Evolutionary conservation across 2,797 vertebrate species (phyloP).

Genomic region (Dendrocincla fuliginosa): DNA sequence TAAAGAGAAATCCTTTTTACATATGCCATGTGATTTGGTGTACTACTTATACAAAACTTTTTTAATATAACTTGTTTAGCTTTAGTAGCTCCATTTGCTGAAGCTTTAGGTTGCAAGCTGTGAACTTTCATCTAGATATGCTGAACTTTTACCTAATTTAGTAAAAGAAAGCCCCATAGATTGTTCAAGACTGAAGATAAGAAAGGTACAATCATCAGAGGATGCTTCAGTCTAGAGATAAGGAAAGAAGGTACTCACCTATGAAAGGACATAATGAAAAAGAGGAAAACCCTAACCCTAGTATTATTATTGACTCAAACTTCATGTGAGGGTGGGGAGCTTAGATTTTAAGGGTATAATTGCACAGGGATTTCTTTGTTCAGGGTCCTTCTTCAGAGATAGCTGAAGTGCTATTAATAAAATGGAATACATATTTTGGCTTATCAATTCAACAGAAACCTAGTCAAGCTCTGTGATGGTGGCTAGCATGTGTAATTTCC

Average conservation of each 20-base stretch:
- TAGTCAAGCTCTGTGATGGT: neutral
- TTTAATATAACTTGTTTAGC: neutral
- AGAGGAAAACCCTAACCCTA: neutral
- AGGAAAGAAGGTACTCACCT: neutral
- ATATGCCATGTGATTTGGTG: neutral
- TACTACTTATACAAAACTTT: neutral
- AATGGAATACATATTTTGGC: neutral
- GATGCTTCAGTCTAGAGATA: neutral
- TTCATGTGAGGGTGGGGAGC: rapidly evolving
- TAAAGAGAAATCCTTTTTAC: neutral
- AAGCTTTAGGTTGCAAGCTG: neutral
- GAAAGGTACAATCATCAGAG: neutral
- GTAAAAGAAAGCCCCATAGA: neutral
- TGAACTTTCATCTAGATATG: neutral
- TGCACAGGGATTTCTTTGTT: neutral
- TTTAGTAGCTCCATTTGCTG: neutral
- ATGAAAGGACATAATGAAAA: neutral
- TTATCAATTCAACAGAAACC: neutral
- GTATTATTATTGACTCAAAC: neutral
- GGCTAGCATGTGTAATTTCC: rapidly evolving
- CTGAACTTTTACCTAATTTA: neutral
- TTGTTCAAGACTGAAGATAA: neutral
- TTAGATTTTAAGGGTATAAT: neutral
- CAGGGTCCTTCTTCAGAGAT: neutral
- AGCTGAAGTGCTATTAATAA: neutral